A percentile compares a stretch with the other conserved stretches of the same genome.
Conservation (phyloP, 2,797 vertebrate genomes). For the Propithecus perrieri region DNA sequence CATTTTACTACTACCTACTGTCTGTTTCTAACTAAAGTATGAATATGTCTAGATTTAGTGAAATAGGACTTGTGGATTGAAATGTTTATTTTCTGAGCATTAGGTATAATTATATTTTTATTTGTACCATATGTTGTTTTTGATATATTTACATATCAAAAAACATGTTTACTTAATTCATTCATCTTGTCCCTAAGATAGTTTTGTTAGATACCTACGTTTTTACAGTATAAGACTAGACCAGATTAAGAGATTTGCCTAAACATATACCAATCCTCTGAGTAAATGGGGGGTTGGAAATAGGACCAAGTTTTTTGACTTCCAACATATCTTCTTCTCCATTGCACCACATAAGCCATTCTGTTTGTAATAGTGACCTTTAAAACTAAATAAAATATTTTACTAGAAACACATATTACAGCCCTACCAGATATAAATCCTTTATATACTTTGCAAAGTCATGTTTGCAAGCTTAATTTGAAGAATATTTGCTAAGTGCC, state of each 20-base stretch:
- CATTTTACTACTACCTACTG: slow-evolving; percentile 10
- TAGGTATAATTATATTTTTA: neutral
- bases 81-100: neutral
- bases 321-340: neutral
- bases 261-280: neutral
- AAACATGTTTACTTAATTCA: neutral
- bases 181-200: neutral
- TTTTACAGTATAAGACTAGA: neutral
- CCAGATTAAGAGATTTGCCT: neutral
- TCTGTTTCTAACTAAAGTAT: neutral
- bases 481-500: neutral
- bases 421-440: neutral
- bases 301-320: neutral
- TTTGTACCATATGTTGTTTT: neutral
- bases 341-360: neutral
- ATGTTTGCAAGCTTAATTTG: slow-evolving; percentile 1
- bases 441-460: neutral
- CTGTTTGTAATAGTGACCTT: neutral
- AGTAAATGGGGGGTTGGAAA: neutral
- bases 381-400: neutral
- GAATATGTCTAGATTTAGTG: slow-evolving; percentile 34
- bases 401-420: neutral
- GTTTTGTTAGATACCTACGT: neutral
- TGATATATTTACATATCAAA: neutral
- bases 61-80: neutral